phyloP scores from a whole-genome alignment of 2,113 vertebrate species.

The Theropithecus gelada region DNA sequence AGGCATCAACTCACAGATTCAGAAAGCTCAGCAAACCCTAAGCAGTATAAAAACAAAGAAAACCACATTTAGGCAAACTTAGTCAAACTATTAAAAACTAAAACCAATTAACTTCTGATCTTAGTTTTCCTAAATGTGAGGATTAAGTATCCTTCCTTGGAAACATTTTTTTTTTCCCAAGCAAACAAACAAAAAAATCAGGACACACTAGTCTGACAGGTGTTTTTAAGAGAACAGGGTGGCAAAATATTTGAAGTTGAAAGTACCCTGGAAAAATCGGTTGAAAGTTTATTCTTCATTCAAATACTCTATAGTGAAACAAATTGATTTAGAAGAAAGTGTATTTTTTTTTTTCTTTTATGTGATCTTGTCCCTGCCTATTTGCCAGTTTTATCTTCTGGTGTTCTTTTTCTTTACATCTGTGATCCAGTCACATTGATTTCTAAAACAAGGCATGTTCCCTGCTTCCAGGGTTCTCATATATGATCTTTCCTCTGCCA shows the following conservation, averaged over 20 bases:
- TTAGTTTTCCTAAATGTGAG: slow-evolving; percentile 12
- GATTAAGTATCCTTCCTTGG: neutral
- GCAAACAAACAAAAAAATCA: neutral
- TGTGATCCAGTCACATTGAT: neutral
- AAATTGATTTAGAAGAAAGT: neutral
- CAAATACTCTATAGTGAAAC: neutral
- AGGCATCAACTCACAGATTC: neutral
- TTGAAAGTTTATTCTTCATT: neutral
- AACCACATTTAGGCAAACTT: neutral
- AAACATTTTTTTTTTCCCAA: neutral
- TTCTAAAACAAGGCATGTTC: neutral
- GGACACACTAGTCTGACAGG: neutral
- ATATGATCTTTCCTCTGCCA: neutral
- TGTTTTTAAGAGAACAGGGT: slow-evolving; percentile 20
- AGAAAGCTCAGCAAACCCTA: neutral
- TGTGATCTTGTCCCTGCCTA: neutral
- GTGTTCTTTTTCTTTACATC: neutral
- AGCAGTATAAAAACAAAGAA: neutral
- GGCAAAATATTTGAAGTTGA: slow-evolving; percentile 44
- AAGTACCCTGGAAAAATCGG: neutral
- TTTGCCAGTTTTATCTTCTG: neutral
- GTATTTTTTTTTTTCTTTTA: neutral
- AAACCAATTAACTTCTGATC: slow-evolving; percentile 7
- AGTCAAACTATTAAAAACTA: neutral
- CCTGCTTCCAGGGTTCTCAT: neutral